phyloP scores from a whole-genome alignment of 2,888 invertebrate genomes.

The Ptilodon capucinus region DNA sequence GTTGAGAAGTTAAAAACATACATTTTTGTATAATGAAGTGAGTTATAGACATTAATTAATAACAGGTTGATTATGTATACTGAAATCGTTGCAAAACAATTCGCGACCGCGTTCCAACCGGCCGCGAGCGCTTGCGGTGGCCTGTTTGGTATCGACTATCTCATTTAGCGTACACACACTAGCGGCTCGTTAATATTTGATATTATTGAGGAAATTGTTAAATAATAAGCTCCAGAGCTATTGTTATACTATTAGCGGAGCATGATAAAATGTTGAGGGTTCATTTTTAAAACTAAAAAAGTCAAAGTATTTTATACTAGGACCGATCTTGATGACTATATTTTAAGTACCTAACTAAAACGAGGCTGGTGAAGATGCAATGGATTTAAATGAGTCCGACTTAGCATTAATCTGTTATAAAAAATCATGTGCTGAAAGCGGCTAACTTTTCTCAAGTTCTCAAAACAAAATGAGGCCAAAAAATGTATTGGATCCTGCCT shows the following conservation, averaged over 20 bases:
- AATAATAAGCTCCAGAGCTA: neutral
- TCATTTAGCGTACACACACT: conserved; percentile 24
- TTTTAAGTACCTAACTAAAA: too few relatives aligned
- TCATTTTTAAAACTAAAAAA: neutral
- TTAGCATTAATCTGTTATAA: too few relatives aligned
- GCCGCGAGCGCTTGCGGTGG: conserved; percentile 22
- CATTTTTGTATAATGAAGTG: neutral
- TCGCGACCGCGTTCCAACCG: conserved; percentile 37
- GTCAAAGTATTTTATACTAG: too few relatives aligned
- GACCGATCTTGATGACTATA: too few relatives aligned
- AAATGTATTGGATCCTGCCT: too few relatives aligned
- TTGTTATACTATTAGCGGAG: neutral
- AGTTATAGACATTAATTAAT: conserved; percentile 19
- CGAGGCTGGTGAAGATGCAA: too few relatives aligned
- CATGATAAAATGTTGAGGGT: neutral
- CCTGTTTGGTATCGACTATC: conserved; percentile 22
- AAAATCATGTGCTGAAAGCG: too few relatives aligned
- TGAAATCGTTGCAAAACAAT: conserved; percentile 42
- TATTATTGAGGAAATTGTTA: neutral
- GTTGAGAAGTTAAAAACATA: neutral
- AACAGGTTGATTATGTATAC: conserved; percentile 27
- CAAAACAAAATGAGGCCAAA: too few relatives aligned
- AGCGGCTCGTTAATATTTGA: neutral
- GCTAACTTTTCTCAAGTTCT: too few relatives aligned
- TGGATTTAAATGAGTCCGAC: too few relatives aligned